These are phyloP conservation scores for Boloria selene DNA, from an alignment of 2,888 invertebrate genomes.

Conservation along the genomic window DNA sequence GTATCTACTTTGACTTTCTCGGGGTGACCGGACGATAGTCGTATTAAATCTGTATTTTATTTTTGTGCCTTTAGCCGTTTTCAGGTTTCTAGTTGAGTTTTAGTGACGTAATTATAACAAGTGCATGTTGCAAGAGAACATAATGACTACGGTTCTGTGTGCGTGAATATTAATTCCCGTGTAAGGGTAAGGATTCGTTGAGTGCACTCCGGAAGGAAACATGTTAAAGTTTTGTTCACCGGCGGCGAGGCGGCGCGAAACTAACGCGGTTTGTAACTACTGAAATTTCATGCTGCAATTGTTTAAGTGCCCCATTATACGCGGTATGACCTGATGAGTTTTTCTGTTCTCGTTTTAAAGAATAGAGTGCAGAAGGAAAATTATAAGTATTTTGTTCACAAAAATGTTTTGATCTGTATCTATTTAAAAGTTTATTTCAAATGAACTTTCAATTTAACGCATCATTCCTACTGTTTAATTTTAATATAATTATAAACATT, in stretches of 20 bases:
- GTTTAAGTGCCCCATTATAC: constrained; percentile 28
- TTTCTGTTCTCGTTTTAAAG: constrained; percentile 9
- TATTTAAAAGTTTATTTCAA: no score
- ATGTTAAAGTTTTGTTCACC: constrained; percentile 85
- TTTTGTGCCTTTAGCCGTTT: neutral
- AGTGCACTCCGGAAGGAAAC: constrained; percentile 52
- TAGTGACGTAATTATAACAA: constrained; percentile 41
- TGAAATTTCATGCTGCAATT: constrained; percentile 27
- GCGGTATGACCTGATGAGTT: constrained; percentile 23
- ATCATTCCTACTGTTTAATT: no score
- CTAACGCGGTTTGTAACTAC: constrained; percentile 72
- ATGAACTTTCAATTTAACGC: no score
- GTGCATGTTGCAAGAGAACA: constrained; percentile 38
- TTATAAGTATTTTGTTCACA: neutral
- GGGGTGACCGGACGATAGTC: constrained; percentile 43
- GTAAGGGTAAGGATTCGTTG: constrained; percentile 39
- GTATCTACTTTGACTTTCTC: constrained; percentile 69
- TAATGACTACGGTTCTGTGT: constrained; percentile 38
- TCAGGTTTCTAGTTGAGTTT: neutral
- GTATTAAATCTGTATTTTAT: neutral
- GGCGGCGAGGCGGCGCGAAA: constrained; percentile 78
- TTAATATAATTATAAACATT: no score
- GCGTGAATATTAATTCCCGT: constrained; percentile 42
- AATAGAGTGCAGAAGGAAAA: neutral
- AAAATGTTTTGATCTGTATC: no score